A percentile compares a stretch with the other conserved stretches of the same genome.
Evolutionary conservation across 2,113 vertebrate genomes (phyloP).

Genomic region (Vulpes lagopus): DNA sequence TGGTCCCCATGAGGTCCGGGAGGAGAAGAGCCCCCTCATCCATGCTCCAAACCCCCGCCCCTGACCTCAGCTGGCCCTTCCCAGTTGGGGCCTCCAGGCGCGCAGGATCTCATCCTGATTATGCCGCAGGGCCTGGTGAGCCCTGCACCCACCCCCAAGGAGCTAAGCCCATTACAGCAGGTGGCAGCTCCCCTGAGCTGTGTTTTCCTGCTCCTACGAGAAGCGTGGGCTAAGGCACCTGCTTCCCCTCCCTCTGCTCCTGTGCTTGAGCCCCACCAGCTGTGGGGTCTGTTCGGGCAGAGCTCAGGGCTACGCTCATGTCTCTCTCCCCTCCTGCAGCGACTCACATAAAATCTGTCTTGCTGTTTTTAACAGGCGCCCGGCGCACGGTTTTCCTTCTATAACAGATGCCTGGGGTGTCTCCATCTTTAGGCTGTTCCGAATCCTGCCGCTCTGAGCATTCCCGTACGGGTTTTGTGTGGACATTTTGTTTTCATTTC

Average conservation of each 20-base stretch:
- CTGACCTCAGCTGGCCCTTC: too few species aligned
- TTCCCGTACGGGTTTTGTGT: fast-evolving
- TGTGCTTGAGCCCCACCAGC: fast-evolving
- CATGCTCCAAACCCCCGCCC: not conserved
- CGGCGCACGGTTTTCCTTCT: fast-evolving
- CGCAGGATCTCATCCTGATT: not conserved
- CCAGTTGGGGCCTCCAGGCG: not conserved
- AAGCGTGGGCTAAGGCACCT: not conserved
- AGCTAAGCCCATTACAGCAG: too few species aligned
- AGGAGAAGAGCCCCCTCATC: fast-evolving
- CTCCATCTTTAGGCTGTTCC: fast-evolving
- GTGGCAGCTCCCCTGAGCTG: not conserved
- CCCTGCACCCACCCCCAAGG: fast-evolving
- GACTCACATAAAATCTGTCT: not conserved
- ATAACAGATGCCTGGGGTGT: not conserved
- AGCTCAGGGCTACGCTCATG: fast-evolving
- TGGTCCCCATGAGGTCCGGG: not conserved
- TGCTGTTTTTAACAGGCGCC: not conserved
- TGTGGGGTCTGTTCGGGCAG: fast-evolving
- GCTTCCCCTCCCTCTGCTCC: too few species aligned
- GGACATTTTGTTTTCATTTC: not conserved
- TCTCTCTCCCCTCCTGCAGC: too few species aligned
- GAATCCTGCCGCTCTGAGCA: not conserved
- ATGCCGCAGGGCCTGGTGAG: not conserved
- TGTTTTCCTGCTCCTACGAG: not conserved